Base-by-base conservation (phyloP, 2,113 vertebrate species). In the Terrapene triunguis region DNA sequence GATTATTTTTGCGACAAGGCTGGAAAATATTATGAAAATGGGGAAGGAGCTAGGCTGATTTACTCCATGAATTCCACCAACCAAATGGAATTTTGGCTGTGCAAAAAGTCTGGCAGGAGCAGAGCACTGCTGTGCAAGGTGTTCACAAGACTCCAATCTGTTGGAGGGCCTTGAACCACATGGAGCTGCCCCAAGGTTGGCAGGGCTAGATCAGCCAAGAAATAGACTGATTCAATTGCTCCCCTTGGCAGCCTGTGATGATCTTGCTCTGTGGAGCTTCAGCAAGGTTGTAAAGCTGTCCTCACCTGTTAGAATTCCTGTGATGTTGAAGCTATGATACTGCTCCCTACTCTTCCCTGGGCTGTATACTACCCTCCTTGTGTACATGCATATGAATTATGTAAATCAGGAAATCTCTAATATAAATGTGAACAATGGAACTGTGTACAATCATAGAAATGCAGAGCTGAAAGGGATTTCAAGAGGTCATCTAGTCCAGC, bases 361-460 rank as follows among this genome's bases (percentile, higher is more conserved):
- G 2, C 59, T 76, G 54, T 84, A 65, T 8, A 59, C 0, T 0
- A 59, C 89, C 2, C 38, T 88, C 10, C 17, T 84, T 53, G 2
- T 1, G 38, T 5, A 2, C 3, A 14, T 5, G 69, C 48, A 55
- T 74, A 13, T 22, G 54, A 85, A 65, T 55, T 55, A 78, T 14
- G 3, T 25, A 22, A 10, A 5, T 21, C 35, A 13, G 7, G 10
- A 78, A 50, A 53, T 25, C 24, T 1, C 5, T 50, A 4, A 0
- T 88, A 5, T 59, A 54, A 22, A 1, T 69, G 1, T 82, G 69
- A 85, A 47, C 4, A 84, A 59, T 2, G 47, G 13, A 48, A 14
- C 8, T 89, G 14, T 1, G 59, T 50, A 54, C 50, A 38, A 1
- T 47, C 27, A 29, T 13, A 27, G 57, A 59, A 59, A 59, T 29